Conservation (phyloP, 1,140 invertebrate species). For the Diorhabda sublineata region DNA sequence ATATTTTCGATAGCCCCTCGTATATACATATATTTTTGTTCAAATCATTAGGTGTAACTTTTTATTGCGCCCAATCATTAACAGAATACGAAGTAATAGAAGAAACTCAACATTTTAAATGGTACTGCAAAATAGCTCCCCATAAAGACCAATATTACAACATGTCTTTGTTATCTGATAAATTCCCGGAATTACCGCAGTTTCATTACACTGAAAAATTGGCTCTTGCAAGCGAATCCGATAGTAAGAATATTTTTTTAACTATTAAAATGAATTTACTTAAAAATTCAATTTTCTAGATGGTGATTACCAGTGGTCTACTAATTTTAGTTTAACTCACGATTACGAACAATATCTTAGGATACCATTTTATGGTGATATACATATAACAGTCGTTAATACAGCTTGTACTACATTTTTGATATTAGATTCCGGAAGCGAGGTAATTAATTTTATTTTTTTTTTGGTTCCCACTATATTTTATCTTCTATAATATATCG, state of each 20-base stretch:
- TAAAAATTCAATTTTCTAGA: not conserved
- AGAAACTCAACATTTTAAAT: slow-evolving; percentile 43
- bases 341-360: slow-evolving; percentile 63
- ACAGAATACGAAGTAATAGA: slow-evolving; percentile 25
- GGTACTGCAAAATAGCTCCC: slow-evolving; percentile 39
- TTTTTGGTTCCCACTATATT: not conserved
- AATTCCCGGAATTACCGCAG: slow-evolving; percentile 43
- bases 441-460: slow-evolving; percentile 39
- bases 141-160: slow-evolving; percentile 40
- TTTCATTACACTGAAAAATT: slow-evolving; percentile 34
- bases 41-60: slow-evolving; percentile 12
- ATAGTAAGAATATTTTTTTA: slow-evolving; percentile 23
- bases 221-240: slow-evolving; percentile 30
- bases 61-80: slow-evolving; percentile 39
- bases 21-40: no score
- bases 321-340: slow-evolving; percentile 47
- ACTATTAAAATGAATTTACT: no score
- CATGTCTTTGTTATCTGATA: slow-evolving; percentile 42
- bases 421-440: slow-evolving; percentile 56
- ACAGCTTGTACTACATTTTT: slow-evolving; percentile 33
- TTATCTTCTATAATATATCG: not conserved
- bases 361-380: slow-evolving; percentile 62
- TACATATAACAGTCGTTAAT: slow-evolving; percentile 61
- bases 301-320: slow-evolving; percentile 48
- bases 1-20: no score